Conservation (phyloP, 1,140 invertebrate genomes). For the Hydropsyche tenuis region DNA sequence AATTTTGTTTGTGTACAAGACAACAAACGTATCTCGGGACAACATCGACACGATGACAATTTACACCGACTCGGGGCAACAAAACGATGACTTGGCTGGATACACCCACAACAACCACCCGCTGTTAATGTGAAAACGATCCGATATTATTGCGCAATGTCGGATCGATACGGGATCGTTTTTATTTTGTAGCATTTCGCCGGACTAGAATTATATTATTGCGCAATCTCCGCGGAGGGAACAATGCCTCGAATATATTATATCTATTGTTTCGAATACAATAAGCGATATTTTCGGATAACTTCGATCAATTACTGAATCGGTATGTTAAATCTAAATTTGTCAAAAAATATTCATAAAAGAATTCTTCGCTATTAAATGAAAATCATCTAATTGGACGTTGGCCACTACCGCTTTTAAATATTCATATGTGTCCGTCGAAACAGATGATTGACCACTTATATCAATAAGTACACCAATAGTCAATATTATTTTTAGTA, state of each 20-base stretch:
- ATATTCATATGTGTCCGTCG: conserved; percentile 26
- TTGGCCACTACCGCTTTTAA: conserved; percentile 5
- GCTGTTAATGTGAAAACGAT: conserved; percentile 10
- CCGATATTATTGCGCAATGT: background rate
- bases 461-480: conserved; percentile 29
- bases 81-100: conserved; percentile 42
- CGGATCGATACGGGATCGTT: no score
- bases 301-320: no score
- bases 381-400: conserved; percentile 23
- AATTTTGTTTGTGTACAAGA: conserved; percentile 25
- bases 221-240: no score
- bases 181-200: no score
- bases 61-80: conserved; percentile 32
- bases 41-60: conserved; percentile 45
- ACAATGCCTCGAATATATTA: no score
- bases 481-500: conserved; percentile 26
- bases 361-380: background rate
- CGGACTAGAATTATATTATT: no score
- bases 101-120: conserved; percentile 15
- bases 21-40: conserved; percentile 26
- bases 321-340: no score
- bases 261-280: no score
- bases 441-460: conserved; percentile 24
- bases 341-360: no score
- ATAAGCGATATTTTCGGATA: no score